Evolutionary conservation across 2,888 invertebrate genomes (phyloP), one percentile per base, ranked within the genome.

Genomic region (Dicroscelio sp.): DNA sequence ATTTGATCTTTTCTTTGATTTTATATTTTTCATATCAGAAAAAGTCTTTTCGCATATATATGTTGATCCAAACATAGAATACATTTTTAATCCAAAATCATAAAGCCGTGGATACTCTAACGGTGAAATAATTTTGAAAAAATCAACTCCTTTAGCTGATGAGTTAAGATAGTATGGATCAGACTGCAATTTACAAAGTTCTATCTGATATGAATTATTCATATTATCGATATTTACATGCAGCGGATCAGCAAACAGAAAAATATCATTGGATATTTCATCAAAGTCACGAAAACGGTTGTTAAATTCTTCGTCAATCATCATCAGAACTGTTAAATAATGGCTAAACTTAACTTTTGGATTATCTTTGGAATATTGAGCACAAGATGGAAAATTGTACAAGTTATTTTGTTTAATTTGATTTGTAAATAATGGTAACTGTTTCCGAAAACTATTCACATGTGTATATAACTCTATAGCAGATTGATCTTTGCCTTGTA

Each of bases 31-130:
- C 30, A 80, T 27, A 30, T 69, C 31, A 10, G 69, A 80, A 69
- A 80, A 80, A 25, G 80, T 80, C 0, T n/a, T 38, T 69, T 80
- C 80, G 25, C 80, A 80, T 25, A 80, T 69, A n/a, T 80, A 80
- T 1, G 80, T 55, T 17, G 69, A 80, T 8, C 31, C 67, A 25
- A 80, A 80, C 55, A 80, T 52, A 3, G 80, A 80, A 55, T 69
- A n/a, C 52, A 80, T 80, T 25, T 80, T 55, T 20, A 80, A 38
- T 6, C 55, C 80, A 20, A 80, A 69, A 33, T 80, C 27, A 20
- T 35, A 20, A 27, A 80, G 69, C 33, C 25, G 20, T 25, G 52
- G 80, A 25, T 80, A 80, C 8, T 52, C 3, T 55, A 8, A n/a
- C 27, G 5, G n/a, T 1, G 67, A 27, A 27, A 80, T 27, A 12